Conservation (phyloP, 2,888 invertebrate genomes). For the Lobophora halterata region DNA sequence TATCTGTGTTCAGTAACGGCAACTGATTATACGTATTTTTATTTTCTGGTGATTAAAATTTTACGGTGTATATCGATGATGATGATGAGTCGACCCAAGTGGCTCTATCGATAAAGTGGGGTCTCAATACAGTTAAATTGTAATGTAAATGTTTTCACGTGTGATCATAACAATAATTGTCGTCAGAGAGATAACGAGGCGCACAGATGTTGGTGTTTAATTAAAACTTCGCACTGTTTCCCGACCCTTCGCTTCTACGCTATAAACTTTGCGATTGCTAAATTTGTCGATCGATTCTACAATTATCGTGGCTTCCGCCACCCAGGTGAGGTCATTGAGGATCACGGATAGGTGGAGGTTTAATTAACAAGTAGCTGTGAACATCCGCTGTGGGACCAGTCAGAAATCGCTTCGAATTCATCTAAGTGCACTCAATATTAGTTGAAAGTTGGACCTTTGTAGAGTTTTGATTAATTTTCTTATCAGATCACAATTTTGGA, state of each 20-base stretch:
- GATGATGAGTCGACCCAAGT: too few species aligned
- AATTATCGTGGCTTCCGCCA: constrained; percentile 43
- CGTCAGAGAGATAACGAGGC: constrained; percentile 54
- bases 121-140: too few species aligned
- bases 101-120: too few species aligned
- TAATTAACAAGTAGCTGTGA: constrained; percentile 46
- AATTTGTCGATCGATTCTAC: constrained; percentile 45
- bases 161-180: constrained; percentile 63
- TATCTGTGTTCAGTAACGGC: too few species aligned
- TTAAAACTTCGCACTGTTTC: constrained; percentile 73
- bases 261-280: constrained; percentile 53
- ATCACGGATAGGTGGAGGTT: constrained; percentile 32
- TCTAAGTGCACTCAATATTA: constrained; percentile 33
- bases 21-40: too few species aligned
- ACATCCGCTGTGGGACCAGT: constrained; percentile 26
- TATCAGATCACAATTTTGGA: too few species aligned
- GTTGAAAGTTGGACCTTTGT: too few species aligned
- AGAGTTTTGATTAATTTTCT: too few species aligned
- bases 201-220: constrained; percentile 73
- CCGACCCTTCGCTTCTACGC: constrained; percentile 52
- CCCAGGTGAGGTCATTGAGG: constrained; percentile 4
- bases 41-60: too few species aligned
- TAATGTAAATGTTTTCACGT: constrained; percentile 52
- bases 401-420: constrained; percentile 35
- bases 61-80: too few species aligned